Percentiles rank a stretch among this genome's conserved stretches.
These are phyloP conservation scores for Venustaconcha ellipsiformis DNA, from an alignment of 1,140 invertebrate species.

Conservation along the genomic window DNA sequence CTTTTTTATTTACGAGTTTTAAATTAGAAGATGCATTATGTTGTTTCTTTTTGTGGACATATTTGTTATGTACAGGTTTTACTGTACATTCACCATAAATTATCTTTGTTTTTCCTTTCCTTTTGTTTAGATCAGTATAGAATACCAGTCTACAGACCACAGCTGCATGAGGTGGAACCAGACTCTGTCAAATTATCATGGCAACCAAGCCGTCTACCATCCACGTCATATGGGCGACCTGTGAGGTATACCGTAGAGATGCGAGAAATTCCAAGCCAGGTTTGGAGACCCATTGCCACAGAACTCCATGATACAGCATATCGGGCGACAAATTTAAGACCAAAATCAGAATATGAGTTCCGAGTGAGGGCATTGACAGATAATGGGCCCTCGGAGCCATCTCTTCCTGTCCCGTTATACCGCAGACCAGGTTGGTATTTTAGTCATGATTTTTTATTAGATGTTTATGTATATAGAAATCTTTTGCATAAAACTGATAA, in stretches of 20 bases:
- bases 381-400: constrained; percentile 70
- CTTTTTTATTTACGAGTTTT: no score
- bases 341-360: constrained; percentile 97
- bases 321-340: constrained; percentile 77
- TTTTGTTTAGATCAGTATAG: constrained; percentile 31
- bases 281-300: constrained; percentile 48
- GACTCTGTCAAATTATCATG: constrained; percentile 58
- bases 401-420: constrained; percentile 51
- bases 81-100: no score
- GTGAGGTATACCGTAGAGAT: constrained; percentile 46
- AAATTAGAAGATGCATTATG: no score
- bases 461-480: no score
- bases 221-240: background rate
- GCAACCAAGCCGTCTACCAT: constrained; percentile 46
- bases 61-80: no score
- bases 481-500: no score
- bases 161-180: constrained; percentile 53
- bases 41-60: no score
- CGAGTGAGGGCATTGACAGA: constrained; percentile 96
- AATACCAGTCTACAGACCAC: constrained; percentile 46
- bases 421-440: constrained; percentile 46
- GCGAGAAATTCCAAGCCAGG: constrained; percentile 42
- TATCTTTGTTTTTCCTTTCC: no score
- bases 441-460: no score
- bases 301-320: constrained; percentile 45